Base-by-base conservation (phyloP, 2,797 vertebrate genomes). In the Diceros bicornis region DNA sequence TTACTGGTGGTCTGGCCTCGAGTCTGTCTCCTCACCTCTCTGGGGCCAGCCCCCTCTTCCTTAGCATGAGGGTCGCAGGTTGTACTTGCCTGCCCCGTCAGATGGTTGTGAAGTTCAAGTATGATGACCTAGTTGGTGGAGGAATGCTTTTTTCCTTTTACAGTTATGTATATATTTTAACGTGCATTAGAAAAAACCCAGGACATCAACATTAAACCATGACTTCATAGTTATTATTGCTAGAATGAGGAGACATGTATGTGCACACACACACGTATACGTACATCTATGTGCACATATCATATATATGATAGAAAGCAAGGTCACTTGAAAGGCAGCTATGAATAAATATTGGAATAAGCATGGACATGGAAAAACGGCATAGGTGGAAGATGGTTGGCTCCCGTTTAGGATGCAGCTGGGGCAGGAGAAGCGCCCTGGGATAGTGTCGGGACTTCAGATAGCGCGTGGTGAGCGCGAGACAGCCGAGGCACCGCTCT, bases 141-240 rank as follows among this genome's bases (percentile, higher is more conserved):
- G 55, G 37, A 50, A 37, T 50, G 9, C 23, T 83, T 10, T 37
- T 78, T 59, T 84, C 47, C 25, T 78, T 94, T 92, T 77, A 29
- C 21, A 62, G 20, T 41, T 47, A 82, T 29, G 18, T 93, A 34
- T 69, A 77, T 90, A 62, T 90, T 72, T 96, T 89, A 74, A 71
- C 81, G n/a, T 64, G 37, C 59, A 14, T 74, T 71, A 77, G 52
- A 3, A 71, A 34, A 47, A 83, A 34, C 1, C n/a, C 3, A 12
- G 44, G 32, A 59, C 20, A 37, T 12, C 29, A 66, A 69, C 7
- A 69, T 41, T 1, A 71, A 62, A 55, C 18, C 8, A 21, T 55
- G 50, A 21, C 18, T 21, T 88, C 17, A 11, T 34, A 75, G 62
- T 55, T 64, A 57, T 87, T 78, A 64, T 87, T 78, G 44, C 69